Evolutionary conservation across 2,797 vertebrate genomes (phyloP).

Genomic region (Antennarius maculatus): DNA sequence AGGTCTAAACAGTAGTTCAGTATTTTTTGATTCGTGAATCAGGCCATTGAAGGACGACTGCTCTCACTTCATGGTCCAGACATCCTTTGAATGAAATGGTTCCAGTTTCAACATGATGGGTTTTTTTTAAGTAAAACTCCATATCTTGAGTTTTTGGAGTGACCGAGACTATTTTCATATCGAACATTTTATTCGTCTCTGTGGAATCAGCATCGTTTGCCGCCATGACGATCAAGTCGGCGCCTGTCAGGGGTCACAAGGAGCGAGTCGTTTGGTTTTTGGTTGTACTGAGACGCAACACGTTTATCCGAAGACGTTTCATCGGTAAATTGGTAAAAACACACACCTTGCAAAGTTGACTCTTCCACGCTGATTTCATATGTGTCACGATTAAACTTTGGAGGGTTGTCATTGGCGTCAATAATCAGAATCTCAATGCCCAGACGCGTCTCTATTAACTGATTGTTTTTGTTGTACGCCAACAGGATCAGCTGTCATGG

Average conservation of each 20-base stretch:
- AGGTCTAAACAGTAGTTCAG: not conserved
- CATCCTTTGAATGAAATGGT: slow-evolving; percentile 77
- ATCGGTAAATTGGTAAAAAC: not conserved
- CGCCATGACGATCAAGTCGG: slow-evolving; percentile 7
- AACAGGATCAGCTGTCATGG: slow-evolving; percentile 65
- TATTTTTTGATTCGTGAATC: not conserved
- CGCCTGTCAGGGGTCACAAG: slow-evolving; percentile 48
- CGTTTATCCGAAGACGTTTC: not conserved
- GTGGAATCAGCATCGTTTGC: slow-evolving; percentile 60
- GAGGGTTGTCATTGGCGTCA: slow-evolving; percentile 78
- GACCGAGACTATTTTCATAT: slow-evolving; percentile 60
- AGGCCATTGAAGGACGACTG: not conserved
- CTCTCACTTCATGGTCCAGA: slow-evolving; percentile 75
- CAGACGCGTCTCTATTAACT: slow-evolving; percentile 52
- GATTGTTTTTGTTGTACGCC: slow-evolving; percentile 24
- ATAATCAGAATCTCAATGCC: slow-evolving; percentile 67
- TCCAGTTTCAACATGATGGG: fast-evolving
- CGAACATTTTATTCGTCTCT: slow-evolving; percentile 36
- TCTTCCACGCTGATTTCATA: slow-evolving; percentile 61
- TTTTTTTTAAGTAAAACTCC: slow-evolving; percentile 64
- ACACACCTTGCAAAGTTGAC: slow-evolving; percentile 69
- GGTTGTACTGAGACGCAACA: not conserved
- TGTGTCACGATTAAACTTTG: slow-evolving; percentile 30
- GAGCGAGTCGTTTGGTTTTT: not conserved
- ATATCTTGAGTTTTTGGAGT: slow-evolving; percentile 52